Evolutionary conservation across 2,113 vertebrate genomes (phyloP).

Genomic region (Oncorhynchus masou): DNA sequence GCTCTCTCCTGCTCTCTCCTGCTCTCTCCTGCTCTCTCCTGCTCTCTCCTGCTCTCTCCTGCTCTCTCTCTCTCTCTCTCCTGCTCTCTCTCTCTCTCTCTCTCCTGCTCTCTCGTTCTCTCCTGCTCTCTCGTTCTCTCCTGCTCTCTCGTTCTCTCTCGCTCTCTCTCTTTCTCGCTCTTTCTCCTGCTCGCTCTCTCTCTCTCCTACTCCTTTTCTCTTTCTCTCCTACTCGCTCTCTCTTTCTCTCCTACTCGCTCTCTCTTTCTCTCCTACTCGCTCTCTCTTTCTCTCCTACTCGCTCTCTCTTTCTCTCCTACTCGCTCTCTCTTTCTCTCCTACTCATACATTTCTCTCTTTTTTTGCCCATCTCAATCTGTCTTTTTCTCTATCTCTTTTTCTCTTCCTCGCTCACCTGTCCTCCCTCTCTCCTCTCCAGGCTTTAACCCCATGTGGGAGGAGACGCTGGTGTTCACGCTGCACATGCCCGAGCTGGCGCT

Average conservation of each 20-base stretch:
- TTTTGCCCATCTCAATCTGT: neutral
- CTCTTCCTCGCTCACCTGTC: neutral
- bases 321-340: neutral
- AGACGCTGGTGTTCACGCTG: slow-evolving; percentile 89
- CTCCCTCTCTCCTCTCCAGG: slow-evolving; percentile 64
- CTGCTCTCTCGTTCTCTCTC: neutral
- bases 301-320: neutral
- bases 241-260: too few species aligned
- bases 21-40: slow-evolving; percentile 11
- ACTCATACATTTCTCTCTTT: neutral
- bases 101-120: neutral
- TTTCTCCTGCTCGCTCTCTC: too few species aligned
- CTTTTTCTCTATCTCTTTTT: neutral
- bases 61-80: neutral
- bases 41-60: slow-evolving; percentile 39
- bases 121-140: too few species aligned
- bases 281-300: too few species aligned
- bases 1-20: neutral
- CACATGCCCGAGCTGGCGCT: slow-evolving; percentile 92
- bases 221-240: too few species aligned
- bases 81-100: too few species aligned
- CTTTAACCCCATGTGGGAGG: slow-evolving; percentile 99
- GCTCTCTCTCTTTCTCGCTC: fast-evolving
- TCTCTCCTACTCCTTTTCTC: too few species aligned
- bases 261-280: too few species aligned